These are phyloP conservation scores for Andinoacara biseriatus DNA, from an alignment of 2,113 vertebrate species.

Conservation along the genomic window DNA sequence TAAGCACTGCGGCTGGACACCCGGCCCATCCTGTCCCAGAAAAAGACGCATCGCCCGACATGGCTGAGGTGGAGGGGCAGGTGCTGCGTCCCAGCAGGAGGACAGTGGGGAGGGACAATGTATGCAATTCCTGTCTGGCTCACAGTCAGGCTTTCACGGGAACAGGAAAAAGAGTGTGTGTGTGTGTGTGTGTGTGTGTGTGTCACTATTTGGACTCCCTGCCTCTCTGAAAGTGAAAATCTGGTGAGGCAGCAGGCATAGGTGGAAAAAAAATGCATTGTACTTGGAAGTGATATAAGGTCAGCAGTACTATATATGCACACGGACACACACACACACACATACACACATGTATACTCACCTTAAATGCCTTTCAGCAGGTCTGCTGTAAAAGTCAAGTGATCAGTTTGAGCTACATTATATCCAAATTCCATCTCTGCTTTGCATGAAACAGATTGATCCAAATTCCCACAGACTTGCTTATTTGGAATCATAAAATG, in stretches of 20 bases:
- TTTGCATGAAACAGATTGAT: constrained; percentile 5
- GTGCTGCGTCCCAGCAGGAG: constrained; percentile 57
- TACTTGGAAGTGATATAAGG: constrained; percentile 48
- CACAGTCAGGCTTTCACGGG: constrained; percentile 70
- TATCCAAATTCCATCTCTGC: not conserved
- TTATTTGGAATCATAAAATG: not conserved
- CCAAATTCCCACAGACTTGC: not conserved
- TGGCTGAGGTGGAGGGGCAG: constrained; percentile 33
- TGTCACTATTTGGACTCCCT: constrained; percentile 5
- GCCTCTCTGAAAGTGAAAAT: constrained; percentile 51
- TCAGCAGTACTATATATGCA: constrained; percentile 48
- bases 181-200: constrained; percentile 26
- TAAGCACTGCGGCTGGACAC: constrained; percentile 48
- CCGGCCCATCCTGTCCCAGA: constrained; percentile 54
- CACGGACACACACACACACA: not conserved
- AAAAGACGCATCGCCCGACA: constrained; percentile 29
- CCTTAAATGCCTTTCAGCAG: constrained; percentile 40
- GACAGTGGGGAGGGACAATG: constrained; percentile 43
- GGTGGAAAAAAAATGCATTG: constrained; percentile 39
- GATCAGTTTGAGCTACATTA: constrained; percentile 14
- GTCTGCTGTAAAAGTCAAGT: constrained; percentile 50
- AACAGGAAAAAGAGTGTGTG: constrained; percentile 63
- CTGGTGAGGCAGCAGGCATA: constrained; percentile 62
- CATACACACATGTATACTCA: not conserved
- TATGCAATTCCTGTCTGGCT: constrained; percentile 78